These are phyloP conservation scores for Trachelus iudaicus DNA, from an alignment of 2,888 invertebrate genomes.

Conservation along the genomic window DNA sequence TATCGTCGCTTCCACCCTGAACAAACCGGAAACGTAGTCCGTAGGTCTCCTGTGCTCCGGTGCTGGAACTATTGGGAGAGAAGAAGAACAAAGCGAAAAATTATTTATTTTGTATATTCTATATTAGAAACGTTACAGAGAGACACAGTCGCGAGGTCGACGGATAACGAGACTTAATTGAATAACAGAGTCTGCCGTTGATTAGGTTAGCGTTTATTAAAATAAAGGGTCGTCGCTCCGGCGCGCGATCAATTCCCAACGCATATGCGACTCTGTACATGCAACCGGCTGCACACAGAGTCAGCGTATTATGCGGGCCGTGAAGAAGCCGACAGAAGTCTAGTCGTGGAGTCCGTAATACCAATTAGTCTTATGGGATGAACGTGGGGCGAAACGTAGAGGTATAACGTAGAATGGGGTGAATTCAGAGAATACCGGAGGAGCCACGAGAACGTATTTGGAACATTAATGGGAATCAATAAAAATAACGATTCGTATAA, in stretches of 20 bases:
- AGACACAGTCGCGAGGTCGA: neutral
- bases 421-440: neutral
- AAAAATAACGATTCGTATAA: neutral
- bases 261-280: neutral
- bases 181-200: conserved; percentile 47
- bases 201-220: conserved; percentile 58
- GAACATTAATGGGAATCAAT: neutral
- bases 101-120: neutral
- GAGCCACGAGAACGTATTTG: neutral
- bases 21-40: conserved; percentile 77
- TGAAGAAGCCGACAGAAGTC: conserved; percentile 18
- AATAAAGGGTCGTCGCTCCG: conserved; percentile 56
- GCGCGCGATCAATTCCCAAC: conserved; percentile 11
- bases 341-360: neutral
- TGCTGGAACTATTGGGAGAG: conserved; percentile 68
- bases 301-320: neutral
- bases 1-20: conserved; percentile 70
- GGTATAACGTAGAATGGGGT: neutral
- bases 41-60: conserved; percentile 76
- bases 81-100: conserved; percentile 17
- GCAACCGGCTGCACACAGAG: neutral
- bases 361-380: conserved; percentile 18
- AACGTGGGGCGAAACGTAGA: neutral
- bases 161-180: conserved; percentile 35
- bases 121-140: neutral